phyloP scores from a whole-genome alignment of 2,888 invertebrate species.

The Cephus sareptanus region DNA sequence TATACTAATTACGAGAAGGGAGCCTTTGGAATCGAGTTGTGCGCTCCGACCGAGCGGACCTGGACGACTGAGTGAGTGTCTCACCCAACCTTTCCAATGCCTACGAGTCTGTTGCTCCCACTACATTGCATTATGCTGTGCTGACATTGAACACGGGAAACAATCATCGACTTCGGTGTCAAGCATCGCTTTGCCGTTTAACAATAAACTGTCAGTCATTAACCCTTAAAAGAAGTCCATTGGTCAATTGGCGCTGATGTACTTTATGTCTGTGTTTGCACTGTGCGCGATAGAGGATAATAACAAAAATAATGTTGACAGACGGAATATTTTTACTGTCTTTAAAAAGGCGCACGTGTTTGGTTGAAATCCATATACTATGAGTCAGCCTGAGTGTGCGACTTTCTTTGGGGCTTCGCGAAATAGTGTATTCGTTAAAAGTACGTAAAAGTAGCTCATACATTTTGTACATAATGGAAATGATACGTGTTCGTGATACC shows the following conservation, averaged over 20 bases:
- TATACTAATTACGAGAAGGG: background rate
- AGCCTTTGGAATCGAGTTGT: conserved; percentile 17
- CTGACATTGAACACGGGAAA: conserved; percentile 21
- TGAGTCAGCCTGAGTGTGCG: background rate
- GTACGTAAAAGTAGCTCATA: background rate
- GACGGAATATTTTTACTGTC: background rate
- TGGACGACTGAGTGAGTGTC: conserved; percentile 51
- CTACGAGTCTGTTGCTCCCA: conserved; percentile 30
- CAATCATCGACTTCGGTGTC: conserved; percentile 4
- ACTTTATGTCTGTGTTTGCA: background rate
- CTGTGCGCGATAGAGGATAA: background rate
- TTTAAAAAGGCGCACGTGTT: background rate
- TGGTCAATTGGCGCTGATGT: background rate
- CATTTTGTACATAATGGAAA: background rate
- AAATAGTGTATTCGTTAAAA: background rate
- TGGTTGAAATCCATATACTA: background rate
- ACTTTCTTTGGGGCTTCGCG: background rate
- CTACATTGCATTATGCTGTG: conserved; percentile 11
- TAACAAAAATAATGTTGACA: background rate
- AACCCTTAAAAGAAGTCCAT: background rate
- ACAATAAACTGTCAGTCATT: background rate
- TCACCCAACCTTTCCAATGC: conserved; percentile 33
- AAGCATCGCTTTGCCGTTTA: background rate
- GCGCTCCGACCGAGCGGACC: conserved; percentile 49
- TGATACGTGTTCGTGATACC: background rate